phyloP scores from a whole-genome alignment of 2,113 vertebrate genomes.

The Erpornis zantholeuca region DNA sequence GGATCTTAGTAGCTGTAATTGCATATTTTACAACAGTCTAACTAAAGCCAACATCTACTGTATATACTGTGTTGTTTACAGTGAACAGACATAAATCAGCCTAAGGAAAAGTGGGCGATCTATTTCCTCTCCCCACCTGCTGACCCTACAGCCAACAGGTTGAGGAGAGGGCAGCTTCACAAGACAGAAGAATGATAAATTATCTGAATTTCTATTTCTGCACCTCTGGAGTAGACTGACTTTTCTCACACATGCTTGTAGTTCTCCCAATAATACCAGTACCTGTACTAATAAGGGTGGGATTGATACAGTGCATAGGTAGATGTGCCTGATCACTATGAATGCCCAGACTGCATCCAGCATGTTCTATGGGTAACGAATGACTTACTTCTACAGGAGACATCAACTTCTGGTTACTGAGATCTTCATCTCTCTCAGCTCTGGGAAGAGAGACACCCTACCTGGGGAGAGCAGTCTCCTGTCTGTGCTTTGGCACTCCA shows the following conservation, averaged over 20 bases:
- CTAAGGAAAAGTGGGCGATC: neutral
- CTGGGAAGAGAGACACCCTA: neutral
- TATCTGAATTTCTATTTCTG: neutral
- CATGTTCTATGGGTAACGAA: neutral
- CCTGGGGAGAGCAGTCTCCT: neutral
- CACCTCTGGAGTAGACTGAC: neutral
- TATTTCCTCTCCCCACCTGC: neutral
- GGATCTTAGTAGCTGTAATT: conserved; percentile 51
- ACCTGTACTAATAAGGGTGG: neutral
- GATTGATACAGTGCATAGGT: too few relatives aligned
- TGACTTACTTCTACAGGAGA: neutral
- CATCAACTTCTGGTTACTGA: neutral
- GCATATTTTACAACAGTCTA: conserved; percentile 27
- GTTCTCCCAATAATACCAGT: neutral
- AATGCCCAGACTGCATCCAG: neutral
- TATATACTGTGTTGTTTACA: neutral
- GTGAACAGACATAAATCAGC: conserved; percentile 27
- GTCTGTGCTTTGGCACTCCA: neutral
- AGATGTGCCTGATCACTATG: neutral
- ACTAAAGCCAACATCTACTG: conserved; percentile 41
- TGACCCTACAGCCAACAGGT: neutral
- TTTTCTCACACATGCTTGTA: neutral
- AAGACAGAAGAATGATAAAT: neutral
- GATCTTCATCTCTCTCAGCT: neutral
- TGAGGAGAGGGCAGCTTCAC: neutral